Conservation (phyloP, 2,888 invertebrate genomes). For the Ectemnius continuus region DNA sequence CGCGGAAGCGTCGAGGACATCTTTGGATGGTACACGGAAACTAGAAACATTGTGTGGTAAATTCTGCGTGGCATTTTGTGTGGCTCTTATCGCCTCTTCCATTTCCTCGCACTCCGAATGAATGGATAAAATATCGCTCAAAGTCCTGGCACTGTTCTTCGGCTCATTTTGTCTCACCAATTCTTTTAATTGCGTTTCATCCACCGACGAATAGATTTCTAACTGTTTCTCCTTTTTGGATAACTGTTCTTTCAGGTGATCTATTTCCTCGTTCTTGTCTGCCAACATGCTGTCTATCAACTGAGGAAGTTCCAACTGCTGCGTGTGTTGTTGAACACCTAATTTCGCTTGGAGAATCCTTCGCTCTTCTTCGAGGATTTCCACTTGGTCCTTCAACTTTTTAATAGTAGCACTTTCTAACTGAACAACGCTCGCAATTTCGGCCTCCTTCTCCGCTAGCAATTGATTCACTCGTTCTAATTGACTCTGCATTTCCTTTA, state of each 20-base stretch:
- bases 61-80: conserved; percentile 58
- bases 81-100: conserved; percentile 68
- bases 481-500: conserved; percentile 74
- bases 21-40: conserved; percentile 58
- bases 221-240: conserved; percentile 80
- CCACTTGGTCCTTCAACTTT: conserved; percentile 72
- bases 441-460: conserved; percentile 75
- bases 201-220: conserved; percentile 80
- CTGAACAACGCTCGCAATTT: conserved; percentile 71
- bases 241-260: conserved; percentile 81
- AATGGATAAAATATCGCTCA: conserved; percentile 86
- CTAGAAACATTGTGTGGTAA: conserved; percentile 62
- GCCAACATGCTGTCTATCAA: conserved; percentile 82
- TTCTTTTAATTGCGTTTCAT: conserved; percentile 80
- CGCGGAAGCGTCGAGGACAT: conserved; percentile 47
- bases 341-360: conserved; percentile 71
- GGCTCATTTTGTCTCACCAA: conserved; percentile 77
- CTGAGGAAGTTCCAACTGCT: conserved; percentile 79
- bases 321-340: conserved; percentile 69
- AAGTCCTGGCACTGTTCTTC: conserved; percentile 84
- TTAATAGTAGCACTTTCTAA: conserved; percentile 71
- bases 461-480: conserved; percentile 76
- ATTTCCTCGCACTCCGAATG: conserved; percentile 84
- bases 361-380: conserved; percentile 73
- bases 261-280: conserved; percentile 86